These are phyloP conservation scores for Otocyon megalotis DNA, from an alignment of 2,113 vertebrate species.

Conservation along the genomic window DNA sequence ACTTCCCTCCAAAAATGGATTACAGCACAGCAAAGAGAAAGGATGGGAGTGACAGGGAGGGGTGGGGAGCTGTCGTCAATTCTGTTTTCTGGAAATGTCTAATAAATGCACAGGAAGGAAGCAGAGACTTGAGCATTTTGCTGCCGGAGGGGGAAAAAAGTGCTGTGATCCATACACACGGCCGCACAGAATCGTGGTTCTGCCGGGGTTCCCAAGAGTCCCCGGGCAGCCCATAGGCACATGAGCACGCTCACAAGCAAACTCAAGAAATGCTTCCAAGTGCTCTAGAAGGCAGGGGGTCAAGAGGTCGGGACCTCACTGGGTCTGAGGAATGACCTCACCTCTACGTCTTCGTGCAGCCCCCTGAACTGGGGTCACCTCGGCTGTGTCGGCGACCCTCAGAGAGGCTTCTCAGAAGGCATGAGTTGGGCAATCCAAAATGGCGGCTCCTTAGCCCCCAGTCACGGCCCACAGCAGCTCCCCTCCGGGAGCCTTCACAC, in stretches of 20 bases:
- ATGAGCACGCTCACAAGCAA: rapidly evolving
- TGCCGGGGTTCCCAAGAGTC: rapidly evolving
- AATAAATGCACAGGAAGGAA: not conserved
- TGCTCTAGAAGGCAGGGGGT: rapidly evolving
- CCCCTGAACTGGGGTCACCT: not conserved
- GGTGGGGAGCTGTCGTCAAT: not conserved
- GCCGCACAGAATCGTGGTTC: rapidly evolving
- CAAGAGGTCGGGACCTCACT: not conserved
- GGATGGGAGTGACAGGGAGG: not conserved
- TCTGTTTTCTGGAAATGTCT: conserved; percentile 14
- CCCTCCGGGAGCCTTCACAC: not conserved
- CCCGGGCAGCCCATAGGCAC: not conserved
- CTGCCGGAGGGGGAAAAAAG: not conserved
- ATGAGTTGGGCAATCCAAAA: not conserved
- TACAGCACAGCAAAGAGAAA: not conserved
- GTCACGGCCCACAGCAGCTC: rapidly evolving
- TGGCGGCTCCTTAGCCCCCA: not conserved
- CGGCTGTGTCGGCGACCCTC: not conserved
- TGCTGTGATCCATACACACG: rapidly evolving
- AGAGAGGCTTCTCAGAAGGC: not conserved
- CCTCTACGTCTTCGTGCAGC: not conserved
- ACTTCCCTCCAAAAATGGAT: not conserved
- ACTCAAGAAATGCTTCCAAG: not conserved
- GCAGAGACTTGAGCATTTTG: not conserved
- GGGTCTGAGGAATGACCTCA: not conserved